These are phyloP conservation scores for Trichopria drosophilae DNA, from an alignment of 2,888 invertebrate genomes.

Conservation along the genomic window DNA sequence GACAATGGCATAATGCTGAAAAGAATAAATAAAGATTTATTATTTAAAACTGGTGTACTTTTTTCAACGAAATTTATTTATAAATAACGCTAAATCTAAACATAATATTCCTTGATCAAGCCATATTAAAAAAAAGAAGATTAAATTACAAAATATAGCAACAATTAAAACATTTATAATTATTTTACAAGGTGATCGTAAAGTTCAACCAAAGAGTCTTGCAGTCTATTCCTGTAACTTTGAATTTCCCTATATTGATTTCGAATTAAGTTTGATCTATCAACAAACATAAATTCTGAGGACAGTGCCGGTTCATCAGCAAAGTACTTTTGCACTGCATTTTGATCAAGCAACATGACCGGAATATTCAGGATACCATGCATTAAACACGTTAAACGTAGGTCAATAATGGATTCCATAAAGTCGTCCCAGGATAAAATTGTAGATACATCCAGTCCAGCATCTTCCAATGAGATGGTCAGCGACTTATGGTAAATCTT, in stretches of 20 bases:
- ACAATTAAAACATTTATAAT: too few species aligned
- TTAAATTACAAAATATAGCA: background rate
- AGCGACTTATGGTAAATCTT: conserved; percentile 44
- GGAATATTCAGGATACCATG: conserved; percentile 46
- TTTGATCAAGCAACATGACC: conserved; percentile 44
- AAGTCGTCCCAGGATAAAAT: conserved; percentile 44
- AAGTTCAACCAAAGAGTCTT: conserved; percentile 44
- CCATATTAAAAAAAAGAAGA: background rate
- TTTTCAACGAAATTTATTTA: too few species aligned
- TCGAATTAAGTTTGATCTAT: conserved; percentile 43
- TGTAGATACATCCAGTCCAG: conserved; percentile 29
- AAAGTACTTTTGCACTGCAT: conserved; percentile 43
- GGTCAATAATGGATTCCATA: conserved; percentile 40
- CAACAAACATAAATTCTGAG: conserved; percentile 41
- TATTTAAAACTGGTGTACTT: too few species aligned
- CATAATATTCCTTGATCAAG: too few species aligned
- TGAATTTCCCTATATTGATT: conserved; percentile 38
- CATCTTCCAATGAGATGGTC: conserved; percentile 31
- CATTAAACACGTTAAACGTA: conserved; percentile 38
- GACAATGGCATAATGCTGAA: too few species aligned
- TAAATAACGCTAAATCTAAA: too few species aligned
- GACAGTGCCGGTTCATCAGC: conserved; percentile 37
- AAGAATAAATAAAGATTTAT: too few species aligned
- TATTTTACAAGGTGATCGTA: conserved; percentile 29
- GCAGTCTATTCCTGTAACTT: conserved; percentile 41